Evolutionary conservation across 2,888 invertebrate species (phyloP), one percentile per base, ranked within the genome.

Genomic region (Apeira syringaria): DNA sequence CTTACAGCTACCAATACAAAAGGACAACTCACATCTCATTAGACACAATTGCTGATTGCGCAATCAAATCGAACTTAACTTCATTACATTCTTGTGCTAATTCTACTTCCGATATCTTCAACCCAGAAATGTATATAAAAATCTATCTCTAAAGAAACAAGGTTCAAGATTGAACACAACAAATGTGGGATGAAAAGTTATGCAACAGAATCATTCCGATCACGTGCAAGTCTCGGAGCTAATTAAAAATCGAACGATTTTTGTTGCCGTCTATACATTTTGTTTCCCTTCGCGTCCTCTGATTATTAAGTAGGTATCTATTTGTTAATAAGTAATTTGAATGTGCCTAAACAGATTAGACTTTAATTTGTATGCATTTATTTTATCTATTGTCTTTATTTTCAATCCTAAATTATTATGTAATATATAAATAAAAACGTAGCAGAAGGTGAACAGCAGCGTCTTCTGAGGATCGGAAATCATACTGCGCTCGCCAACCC

Each of bases 191-290:
- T 57, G 46, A 59, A 57, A 73, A 76, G 75, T 78, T 77, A 80
- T 79, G 75, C 71, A 73, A 79, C 69, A 66, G 63, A 60, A 65
- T 61, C 64, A 85, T 80, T 81, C 86, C 57, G 70, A 74, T 85
- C 87, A 86, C 85, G 85, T 73, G 73, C 78, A 51, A 57, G 64
- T 57, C 58, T 59, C 68, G 61, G 67, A 74, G 74, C 84, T 87
- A 87, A 88, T 88, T 88, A 86, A 87, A 88, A 87, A 87, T 87
- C 87, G 85, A 85, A 80, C 74, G 76, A 85, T 83, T 87, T 86
- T 83, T 82, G 81, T 80, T 73, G 71, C 74, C 69, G 64, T 74
- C 64, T 79, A 78, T 81, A 84, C 80, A 68, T 69, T 70, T 70
- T 69, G 68, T 11, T 29, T 10, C 15, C 24, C 22, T 24, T 27